phyloP scores from a whole-genome alignment of 1,140 invertebrate species.

The Acyrthosiphon pisum region DNA sequence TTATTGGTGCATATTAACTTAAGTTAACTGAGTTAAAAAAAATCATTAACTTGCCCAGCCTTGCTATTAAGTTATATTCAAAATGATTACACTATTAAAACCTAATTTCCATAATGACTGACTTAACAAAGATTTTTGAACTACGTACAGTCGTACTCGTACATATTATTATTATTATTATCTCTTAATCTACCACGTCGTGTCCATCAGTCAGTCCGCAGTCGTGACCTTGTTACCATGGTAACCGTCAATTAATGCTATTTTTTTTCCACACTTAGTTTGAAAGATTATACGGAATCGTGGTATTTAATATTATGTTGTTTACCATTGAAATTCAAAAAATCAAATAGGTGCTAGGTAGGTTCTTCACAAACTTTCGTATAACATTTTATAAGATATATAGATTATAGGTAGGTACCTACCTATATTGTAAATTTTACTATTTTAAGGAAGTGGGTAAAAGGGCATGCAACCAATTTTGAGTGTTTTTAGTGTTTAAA shows the following conservation, averaged over 20 bases:
- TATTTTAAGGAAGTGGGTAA: too few relatives aligned
- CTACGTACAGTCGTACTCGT: not conserved
- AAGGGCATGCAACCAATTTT: too few relatives aligned
- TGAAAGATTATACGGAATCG: not conserved
- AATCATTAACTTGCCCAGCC: too few relatives aligned
- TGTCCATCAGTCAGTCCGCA: not conserved
- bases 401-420: too few relatives aligned
- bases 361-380: not conserved
- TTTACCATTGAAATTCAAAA: not conserved
- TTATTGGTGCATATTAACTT: too few relatives aligned
- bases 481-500: too few relatives aligned
- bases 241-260: not conserved
- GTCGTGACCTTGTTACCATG: not conserved
- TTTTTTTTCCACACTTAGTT: not conserved
- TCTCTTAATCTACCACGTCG: not conserved
- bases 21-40: too few relatives aligned
- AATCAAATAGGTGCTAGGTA: not conserved
- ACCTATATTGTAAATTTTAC: too few relatives aligned
- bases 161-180: not conserved
- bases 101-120: not conserved
- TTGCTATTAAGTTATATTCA: not conserved
- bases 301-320: too few relatives aligned
- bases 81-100: not conserved
- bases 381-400: not conserved
- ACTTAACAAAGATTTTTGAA: not conserved